These are phyloP conservation scores for Hydrolagus colliei DNA, from an alignment of 2,797 vertebrate genomes.

Conservation along the genomic window DNA sequence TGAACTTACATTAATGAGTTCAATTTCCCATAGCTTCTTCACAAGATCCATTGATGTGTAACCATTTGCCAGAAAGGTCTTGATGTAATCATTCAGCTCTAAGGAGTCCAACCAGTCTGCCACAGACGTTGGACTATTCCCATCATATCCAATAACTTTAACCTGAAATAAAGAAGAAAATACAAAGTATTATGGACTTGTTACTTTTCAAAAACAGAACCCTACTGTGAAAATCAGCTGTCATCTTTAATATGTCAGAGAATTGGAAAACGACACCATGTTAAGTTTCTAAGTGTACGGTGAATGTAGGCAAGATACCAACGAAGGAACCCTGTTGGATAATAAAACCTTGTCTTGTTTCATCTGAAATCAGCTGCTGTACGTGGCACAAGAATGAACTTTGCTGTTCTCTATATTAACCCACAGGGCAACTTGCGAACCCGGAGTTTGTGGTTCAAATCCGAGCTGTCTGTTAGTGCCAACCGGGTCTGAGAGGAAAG, in stretches of 20 bases:
- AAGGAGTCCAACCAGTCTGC: conserved; percentile 95
- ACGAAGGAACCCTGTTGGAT: background rate
- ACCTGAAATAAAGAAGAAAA: conserved; percentile 59
- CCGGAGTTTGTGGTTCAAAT: too few relatives aligned
- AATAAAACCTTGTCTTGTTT: background rate
- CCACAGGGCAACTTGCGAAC: too few relatives aligned
- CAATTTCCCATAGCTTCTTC: conserved; percentile 98
- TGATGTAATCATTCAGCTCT: conserved; percentile 94
- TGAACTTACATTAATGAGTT: conserved; percentile 91
- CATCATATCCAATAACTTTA: conserved; percentile 82
- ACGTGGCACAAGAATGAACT: background rate
- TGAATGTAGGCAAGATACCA: background rate
- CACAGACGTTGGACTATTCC: conserved; percentile 88
- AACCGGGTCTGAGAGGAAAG: too few relatives aligned
- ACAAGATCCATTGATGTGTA: conserved; percentile 97
- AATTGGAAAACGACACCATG: background rate
- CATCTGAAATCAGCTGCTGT: background rate
- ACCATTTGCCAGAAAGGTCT: conserved; percentile 91
- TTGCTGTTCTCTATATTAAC: background rate
- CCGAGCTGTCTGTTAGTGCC: too few relatives aligned
- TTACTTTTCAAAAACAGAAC: background rate
- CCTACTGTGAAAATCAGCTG: background rate
- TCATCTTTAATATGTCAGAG: background rate
- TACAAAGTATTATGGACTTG: background rate
- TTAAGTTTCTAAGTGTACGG: background rate